Conservation (phyloP, 1,140 invertebrate genomes). For the Drosophila pectinifera region DNA sequence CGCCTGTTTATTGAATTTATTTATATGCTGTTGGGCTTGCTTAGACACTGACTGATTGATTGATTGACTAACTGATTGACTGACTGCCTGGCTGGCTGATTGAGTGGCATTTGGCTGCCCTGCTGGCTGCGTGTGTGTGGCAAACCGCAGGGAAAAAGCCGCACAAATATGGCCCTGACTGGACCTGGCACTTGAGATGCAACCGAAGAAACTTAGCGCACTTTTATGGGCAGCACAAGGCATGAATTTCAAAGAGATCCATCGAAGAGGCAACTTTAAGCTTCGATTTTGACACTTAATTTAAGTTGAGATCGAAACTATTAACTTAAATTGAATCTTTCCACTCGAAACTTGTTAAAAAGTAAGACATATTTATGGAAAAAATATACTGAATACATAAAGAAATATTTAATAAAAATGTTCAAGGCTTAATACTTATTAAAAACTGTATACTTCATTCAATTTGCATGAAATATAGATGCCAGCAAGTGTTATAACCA, state of each 20-base stretch:
- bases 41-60: constrained; percentile 69
- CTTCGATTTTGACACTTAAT: neutral
- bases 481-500: neutral
- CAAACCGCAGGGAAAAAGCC: constrained; percentile 3
- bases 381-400: too few relatives aligned
- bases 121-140: neutral
- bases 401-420: neutral
- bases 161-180: constrained; percentile 21
- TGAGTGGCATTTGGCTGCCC: constrained; percentile 43
- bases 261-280: too few relatives aligned
- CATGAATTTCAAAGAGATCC: neutral
- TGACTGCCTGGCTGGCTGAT: constrained; percentile 33
- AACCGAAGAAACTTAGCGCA: constrained; percentile 25
- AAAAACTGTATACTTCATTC: too few relatives aligned
- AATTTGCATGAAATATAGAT: neutral
- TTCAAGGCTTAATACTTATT: too few relatives aligned
- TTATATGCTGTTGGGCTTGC: constrained; percentile 57
- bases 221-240: constrained; percentile 16
- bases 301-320: neutral
- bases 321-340: neutral
- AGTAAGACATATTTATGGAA: too few relatives aligned
- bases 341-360: too few relatives aligned
- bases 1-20: constrained; percentile 78
- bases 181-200: neutral
- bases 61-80: constrained; percentile 58